Evolutionary conservation across 1,140 invertebrate genomes (phyloP), one percentile per base, ranked within the genome.

Genomic region (Macrotrachela quadricornifera): DNA sequence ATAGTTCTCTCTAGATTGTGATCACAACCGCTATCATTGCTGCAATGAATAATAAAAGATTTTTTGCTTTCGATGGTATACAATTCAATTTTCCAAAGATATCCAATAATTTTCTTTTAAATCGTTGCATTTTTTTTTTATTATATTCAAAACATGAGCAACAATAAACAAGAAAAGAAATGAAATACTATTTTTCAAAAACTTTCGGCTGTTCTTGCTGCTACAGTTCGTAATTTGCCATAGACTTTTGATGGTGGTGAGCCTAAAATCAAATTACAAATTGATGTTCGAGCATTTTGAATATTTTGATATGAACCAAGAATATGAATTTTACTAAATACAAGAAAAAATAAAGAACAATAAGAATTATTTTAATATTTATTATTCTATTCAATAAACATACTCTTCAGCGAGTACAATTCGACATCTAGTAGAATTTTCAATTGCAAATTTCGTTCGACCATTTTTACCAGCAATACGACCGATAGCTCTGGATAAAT

Each of bases 251-350:
- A 87, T 39, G 86, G 86, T 43, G 84, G 86, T 59, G 80, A 86
- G 59, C 94, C 94, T 59, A 99, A 73, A 64, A 99, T 97, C 18
- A 99, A 74, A 71, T 90, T 92, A 73, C 87, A 96, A 60, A 99
- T 79, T n/a, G 90, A 84, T 64, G 86, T 77, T 64, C 88, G 78
- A 0, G 92, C 94, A 51, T 92, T 65, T 60, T 87, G 81, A 57
- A 97, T 94, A 68, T 96, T 97, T 71, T 96, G 85, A 70, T 81
- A 97, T 57, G 90, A 91, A 41, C 94, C 94, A 44, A 99, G 73
- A 54, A 97, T 85, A 67, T 99, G 91, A 58, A 99, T 83, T 76
- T 92, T 94, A 37, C 70, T 73, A 61, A 55, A n/a, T n/a, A n/a
- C n/a, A n/a, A n/a, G n/a, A n/a, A 61, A 60, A 30, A 57, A 42